These are phyloP conservation scores for Euthynnus affinis DNA, from an alignment of 2,797 vertebrate species.

Conservation along the genomic window DNA sequence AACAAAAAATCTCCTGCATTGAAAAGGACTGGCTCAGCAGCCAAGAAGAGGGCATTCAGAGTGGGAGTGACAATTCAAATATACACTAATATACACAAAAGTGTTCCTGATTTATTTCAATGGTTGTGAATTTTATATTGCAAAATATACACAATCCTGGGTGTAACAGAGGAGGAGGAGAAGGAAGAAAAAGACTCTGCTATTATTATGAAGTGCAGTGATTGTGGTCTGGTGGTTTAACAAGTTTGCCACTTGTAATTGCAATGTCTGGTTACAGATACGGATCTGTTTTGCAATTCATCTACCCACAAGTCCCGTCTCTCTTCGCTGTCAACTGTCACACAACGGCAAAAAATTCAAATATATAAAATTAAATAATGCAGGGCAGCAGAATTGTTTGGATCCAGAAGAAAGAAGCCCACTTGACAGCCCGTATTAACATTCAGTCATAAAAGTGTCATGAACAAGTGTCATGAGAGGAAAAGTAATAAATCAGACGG, in stretches of 20 bases:
- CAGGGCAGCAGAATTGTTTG: neutral
- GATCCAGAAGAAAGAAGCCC: neutral
- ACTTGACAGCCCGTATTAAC: neutral
- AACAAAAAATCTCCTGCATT: neutral
- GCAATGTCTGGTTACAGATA: neutral
- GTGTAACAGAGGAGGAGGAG: neutral
- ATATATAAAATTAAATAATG: neutral
- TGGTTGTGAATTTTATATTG: neutral
- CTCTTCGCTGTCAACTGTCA: neutral
- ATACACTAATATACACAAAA: neutral
- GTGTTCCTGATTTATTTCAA: too few relatives aligned
- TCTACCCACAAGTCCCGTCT: neutral
- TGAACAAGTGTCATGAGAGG: neutral
- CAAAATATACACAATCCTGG: neutral
- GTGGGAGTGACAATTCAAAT: neutral
- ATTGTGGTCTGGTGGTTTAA: neutral
- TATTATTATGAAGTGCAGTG: neutral
- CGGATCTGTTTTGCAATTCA: neutral
- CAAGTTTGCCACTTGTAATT: neutral
- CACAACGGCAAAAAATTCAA: neutral
- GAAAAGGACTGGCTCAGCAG: neutral
- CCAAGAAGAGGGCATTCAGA: neutral
- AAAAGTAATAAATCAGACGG: constrained; percentile 11
- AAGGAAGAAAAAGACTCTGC: neutral
- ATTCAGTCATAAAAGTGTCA: neutral